These are phyloP conservation scores for Microchirus variegatus DNA, from an alignment of 2,797 vertebrate species.

Conservation along the genomic window DNA sequence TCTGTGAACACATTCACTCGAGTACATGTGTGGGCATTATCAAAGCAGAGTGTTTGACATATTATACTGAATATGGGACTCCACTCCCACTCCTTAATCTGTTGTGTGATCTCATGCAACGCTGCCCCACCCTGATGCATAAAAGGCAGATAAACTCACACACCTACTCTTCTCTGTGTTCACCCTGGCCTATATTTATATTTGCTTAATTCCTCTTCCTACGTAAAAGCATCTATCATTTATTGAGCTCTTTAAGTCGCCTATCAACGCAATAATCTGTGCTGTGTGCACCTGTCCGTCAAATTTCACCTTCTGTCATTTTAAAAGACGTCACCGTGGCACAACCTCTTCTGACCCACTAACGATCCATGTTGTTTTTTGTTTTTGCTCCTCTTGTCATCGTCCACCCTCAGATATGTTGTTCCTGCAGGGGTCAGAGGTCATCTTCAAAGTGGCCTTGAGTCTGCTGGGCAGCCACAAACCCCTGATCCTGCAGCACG, in stretches of 20 bases:
- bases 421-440: slow-evolving; percentile 95
- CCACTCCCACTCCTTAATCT: slow-evolving; percentile 60
- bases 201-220: slow-evolving; percentile 45
- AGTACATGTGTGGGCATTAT: not conserved
- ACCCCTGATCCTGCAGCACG: slow-evolving; percentile 95
- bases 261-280: slow-evolving; percentile 30
- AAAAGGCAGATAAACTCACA: slow-evolving; percentile 46
- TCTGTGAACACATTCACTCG: not conserved
- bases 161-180: slow-evolving; percentile 30
- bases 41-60: slow-evolving; percentile 21
- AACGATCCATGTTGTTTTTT: not conserved
- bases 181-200: slow-evolving; percentile 43
- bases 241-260: slow-evolving; percentile 24
- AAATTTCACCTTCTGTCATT: slow-evolving; percentile 19
- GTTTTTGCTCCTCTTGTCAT: not conserved
- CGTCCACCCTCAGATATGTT: slow-evolving; percentile 87
- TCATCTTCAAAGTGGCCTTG: slow-evolving; percentile 96
- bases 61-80: slow-evolving; percentile 38
- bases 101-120: slow-evolving; percentile 56
- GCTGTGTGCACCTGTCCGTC: slow-evolving; percentile 14
- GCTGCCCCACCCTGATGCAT: slow-evolving; percentile 56
- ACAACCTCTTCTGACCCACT: not conserved
- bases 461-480: slow-evolving; percentile 97
- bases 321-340: not conserved
- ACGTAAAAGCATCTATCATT: slow-evolving; percentile 49